A percentile compares a stretch with the other conserved stretches of the same genome.
These are phyloP conservation scores for Oxyscelio sp. DNA, from an alignment of 2,888 invertebrate genomes.

Conservation along the genomic window DNA sequence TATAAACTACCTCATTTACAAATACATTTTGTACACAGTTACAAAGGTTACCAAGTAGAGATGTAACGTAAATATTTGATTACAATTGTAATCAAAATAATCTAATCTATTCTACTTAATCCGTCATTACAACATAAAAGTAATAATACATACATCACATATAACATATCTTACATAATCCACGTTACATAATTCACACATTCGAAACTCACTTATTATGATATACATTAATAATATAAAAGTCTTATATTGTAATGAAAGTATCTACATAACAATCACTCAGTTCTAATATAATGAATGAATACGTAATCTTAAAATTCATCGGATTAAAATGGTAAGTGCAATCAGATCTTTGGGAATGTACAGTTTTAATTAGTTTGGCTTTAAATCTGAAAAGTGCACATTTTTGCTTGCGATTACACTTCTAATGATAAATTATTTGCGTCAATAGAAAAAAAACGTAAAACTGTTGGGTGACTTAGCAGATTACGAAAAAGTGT, in stretches of 20 bases:
- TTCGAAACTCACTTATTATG: constrained; percentile 17
- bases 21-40: no score
- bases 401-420: neutral
- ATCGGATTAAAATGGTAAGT: constrained; percentile 18
- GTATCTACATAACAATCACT: constrained; percentile 19
- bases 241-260: constrained; percentile 22
- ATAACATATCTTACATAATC: constrained; percentile 18
- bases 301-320: constrained; percentile 21
- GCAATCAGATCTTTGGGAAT: neutral
- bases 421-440: constrained; percentile 24
- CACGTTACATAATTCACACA: constrained; percentile 7
- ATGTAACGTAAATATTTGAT: no score
- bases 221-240: constrained; percentile 5
- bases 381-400: neutral
- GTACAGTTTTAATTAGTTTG: constrained; percentile 11
- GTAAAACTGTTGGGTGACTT: constrained; percentile 56
- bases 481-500: constrained; percentile 70
- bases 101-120: neutral
- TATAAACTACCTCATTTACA: no score
- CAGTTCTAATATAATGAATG: constrained; percentile 12
- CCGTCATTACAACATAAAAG: neutral
- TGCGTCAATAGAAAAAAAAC: constrained; percentile 38
- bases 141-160: neutral
- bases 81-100: constrained; percentile 7
- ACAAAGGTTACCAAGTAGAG: no score